Percentiles rank a stretch among this genome's conserved stretches.
phyloP scores from a whole-genome alignment of 2,113 vertebrate genomes.

The Diadophis punctatus region DNA sequence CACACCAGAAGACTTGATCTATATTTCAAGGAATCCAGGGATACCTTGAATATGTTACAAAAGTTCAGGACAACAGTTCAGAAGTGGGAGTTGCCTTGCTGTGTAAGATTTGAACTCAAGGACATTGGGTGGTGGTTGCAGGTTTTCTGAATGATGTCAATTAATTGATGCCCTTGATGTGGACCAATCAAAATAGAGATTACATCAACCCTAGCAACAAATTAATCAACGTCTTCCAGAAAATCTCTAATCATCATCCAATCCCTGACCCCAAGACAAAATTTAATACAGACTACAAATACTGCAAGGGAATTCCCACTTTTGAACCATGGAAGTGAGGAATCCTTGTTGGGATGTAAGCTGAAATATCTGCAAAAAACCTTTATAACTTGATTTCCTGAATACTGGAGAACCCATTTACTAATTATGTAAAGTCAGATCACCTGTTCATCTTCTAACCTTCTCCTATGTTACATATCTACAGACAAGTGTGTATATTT shows the following conservation, averaged over 20 bases:
- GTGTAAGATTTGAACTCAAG: neutral
- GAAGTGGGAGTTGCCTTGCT: neutral
- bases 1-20: neutral
- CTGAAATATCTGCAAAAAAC: neutral
- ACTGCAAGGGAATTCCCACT: neutral
- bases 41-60: neutral
- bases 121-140: neutral
- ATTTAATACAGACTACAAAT: neutral
- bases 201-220: neutral
- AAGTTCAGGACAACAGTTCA: neutral
- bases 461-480: neutral
- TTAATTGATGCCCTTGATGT: neutral
- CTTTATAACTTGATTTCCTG: neutral
- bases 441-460: neutral
- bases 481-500: neutral
- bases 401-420: neutral
- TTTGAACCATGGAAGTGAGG: neutral
- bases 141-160: neutral
- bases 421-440: neutral
- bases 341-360: neutral
- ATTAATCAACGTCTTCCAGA: neutral
- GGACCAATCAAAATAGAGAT: neutral
- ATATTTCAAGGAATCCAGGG: neutral
- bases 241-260: neutral
- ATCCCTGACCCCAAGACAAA: neutral